A percentile compares a stretch with the other conserved stretches of the same genome.
Evolutionary conservation across 2,797 vertebrate genomes (phyloP).

Genomic region (Coilia nasus): DNA sequence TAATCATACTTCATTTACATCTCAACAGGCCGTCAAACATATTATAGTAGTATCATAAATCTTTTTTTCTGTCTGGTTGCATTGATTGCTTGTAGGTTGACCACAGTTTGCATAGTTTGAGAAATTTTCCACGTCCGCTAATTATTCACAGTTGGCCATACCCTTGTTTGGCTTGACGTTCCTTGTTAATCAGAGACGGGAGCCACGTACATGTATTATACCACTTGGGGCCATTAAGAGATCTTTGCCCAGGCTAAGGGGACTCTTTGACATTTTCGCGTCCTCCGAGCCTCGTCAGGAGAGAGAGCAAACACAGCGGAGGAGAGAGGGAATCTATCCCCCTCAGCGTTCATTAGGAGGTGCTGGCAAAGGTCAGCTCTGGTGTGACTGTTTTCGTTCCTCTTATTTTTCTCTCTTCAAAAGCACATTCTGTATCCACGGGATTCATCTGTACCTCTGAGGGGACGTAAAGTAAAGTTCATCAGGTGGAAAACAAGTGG

Average conservation of each 20-base stretch:
- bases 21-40: too few relatives aligned
- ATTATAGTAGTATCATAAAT: too few relatives aligned
- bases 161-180: neutral
- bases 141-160: neutral
- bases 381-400: constrained; percentile 37
- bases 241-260: constrained; percentile 47
- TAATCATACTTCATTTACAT: too few relatives aligned
- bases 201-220: neutral
- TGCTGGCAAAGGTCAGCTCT: constrained; percentile 63
- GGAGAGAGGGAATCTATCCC: constrained; percentile 15
- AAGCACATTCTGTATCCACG: constrained; percentile 49
- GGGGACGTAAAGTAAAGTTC: constrained; percentile 44
- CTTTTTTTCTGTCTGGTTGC: too few relatives aligned
- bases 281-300: constrained; percentile 54
- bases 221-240: constrained; percentile 45
- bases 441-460: constrained; percentile 61
- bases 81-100: neutral
- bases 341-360: constrained; percentile 58
- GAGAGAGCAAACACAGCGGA: constrained; percentile 26
- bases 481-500: constrained; percentile 26
- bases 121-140: neutral
- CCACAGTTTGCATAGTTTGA: neutral
- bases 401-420: constrained; percentile 7
- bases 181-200: neutral
- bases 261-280: constrained; percentile 66